Conservation (phyloP, 2,888 invertebrate genomes). For the Drosophila diplacantha region DNA sequence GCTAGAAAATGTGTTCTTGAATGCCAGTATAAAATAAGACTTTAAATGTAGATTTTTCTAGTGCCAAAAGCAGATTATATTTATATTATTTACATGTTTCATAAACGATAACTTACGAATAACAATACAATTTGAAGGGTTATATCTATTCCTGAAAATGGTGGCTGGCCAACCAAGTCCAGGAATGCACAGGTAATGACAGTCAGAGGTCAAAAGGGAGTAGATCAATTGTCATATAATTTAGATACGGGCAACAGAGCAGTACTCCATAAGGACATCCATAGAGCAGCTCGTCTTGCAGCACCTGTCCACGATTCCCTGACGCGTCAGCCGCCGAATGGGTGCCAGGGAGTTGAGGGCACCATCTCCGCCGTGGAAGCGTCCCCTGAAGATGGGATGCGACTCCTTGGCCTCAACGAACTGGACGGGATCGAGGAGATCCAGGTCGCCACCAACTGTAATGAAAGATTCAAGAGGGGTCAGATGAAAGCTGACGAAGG, state of each 20-base stretch:
- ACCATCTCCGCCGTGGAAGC: conserved; percentile 2
- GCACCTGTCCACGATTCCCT: conserved; percentile 8
- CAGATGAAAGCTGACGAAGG: neutral
- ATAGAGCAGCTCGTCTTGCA: neutral
- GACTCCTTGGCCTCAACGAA: conserved; percentile 5
- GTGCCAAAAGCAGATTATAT: neutral
- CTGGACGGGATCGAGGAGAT: conserved; percentile 5
- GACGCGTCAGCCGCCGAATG: neutral
- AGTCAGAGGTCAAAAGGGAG: neutral
- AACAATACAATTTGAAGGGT: neutral
- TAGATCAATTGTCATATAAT: neutral
- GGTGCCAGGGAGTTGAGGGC: conserved; percentile 1
- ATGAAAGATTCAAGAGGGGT: neutral
- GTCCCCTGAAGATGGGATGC: neutral
- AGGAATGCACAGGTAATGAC: neutral
- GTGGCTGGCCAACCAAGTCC: neutral
- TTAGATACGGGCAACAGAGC: neutral
- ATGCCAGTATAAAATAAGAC: neutral
- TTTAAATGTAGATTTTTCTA: neutral
- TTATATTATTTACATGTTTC: conserved; percentile 1
- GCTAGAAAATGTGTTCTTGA: neutral
- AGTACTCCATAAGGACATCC: conserved; percentile 1
- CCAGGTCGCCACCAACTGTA: neutral
- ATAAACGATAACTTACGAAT: neutral
- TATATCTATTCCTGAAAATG: neutral